Percentiles rank a stretch among this genome's conserved stretches.
phyloP scores from a whole-genome alignment of 2,888 invertebrate genomes.

The Cabera pusaria region DNA sequence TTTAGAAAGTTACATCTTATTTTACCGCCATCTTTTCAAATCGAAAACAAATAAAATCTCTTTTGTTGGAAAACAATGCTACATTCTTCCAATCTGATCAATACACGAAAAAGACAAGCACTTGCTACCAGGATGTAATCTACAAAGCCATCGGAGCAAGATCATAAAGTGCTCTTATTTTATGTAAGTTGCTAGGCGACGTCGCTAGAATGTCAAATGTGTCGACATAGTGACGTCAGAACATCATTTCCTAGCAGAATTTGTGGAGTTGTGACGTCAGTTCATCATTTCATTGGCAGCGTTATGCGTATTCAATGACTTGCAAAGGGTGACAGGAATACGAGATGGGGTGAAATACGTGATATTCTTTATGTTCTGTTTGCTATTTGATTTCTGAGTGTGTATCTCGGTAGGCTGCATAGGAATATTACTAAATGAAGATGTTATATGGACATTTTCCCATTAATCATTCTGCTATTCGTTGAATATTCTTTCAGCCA shows the following conservation, averaged over 20 bases:
- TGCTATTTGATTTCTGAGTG: conserved; percentile 13
- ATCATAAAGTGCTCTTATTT: conserved; percentile 1
- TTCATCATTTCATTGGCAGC: conserved; percentile 39
- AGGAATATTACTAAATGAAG: no score
- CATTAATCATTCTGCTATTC: no score
- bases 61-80: no score
- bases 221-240: conserved; percentile 15
- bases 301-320: conserved; percentile 44
- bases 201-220: conserved; percentile 1
- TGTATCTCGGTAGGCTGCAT: no score
- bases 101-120: no score
- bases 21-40: no score
- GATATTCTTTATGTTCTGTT: conserved; percentile 28
- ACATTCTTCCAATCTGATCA: no score
- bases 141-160: background rate
- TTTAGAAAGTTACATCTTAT: no score
- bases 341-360: conserved; percentile 18
- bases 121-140: no score
- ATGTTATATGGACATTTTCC: no score
- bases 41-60: no score
- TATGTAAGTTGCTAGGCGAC: conserved; percentile 6
- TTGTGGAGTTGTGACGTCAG: conserved; percentile 26
- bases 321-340: conserved; percentile 34
- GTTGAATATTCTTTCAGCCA: no score
- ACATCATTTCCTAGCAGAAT: conserved; percentile 14